These are phyloP conservation scores for Panurus biarmicus DNA, from an alignment of 2,113 vertebrate species.

Conservation along the genomic window DNA sequence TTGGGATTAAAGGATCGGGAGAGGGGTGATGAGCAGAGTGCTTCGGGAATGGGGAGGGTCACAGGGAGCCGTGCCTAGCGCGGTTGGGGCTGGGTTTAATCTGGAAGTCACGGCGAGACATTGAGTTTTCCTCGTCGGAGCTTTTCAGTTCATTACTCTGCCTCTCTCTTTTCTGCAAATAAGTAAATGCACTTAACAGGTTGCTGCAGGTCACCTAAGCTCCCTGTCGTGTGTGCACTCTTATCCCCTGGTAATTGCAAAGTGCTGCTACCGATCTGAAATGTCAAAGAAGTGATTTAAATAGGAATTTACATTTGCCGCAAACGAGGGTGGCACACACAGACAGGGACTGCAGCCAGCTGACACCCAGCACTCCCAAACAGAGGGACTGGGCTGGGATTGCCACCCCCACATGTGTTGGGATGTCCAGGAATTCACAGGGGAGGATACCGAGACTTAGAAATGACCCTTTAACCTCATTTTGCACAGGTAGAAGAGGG, in stretches of 20 bases:
- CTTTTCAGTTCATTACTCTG: slow-evolving; percentile 23
- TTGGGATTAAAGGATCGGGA: accelerated
- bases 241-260: neutral
- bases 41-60: neutral
- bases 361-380: neutral
- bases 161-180: slow-evolving; percentile 18
- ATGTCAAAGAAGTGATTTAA: slow-evolving; percentile 41
- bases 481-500: neutral
- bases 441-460: accelerated
- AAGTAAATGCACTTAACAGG: slow-evolving; percentile 31
- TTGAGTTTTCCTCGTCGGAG: neutral
- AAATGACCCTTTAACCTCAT: neutral
- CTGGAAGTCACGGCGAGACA: neutral
- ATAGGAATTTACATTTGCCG: neutral
- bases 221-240: slow-evolving; percentile 10
- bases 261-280: neutral
- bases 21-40: accelerated
- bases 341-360: neutral
- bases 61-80: neutral
- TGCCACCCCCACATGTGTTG: accelerated
- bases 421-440: neutral
- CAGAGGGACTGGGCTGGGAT: neutral
- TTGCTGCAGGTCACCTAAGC: slow-evolving; percentile 19
- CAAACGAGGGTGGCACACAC: neutral
- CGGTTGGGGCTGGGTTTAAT: neutral